Base-by-base conservation (phyloP, 2,888 invertebrate genomes). In the Odontomyia ornata region DNA sequence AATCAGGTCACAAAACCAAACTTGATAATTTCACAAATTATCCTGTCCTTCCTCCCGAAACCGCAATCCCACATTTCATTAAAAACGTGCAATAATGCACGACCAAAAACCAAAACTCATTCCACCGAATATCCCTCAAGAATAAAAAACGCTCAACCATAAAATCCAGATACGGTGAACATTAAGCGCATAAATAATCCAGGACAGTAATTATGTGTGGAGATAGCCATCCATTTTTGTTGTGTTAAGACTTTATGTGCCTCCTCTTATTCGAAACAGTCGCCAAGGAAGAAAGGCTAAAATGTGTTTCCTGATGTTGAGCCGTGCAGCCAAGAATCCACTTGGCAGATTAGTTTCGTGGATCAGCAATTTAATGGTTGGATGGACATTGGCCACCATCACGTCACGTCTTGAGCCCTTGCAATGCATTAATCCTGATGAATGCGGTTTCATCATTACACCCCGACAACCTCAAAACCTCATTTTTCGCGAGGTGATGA, bases 131-230 rank as follows among this genome's bases (percentile, higher is more conserved):
- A 5, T 36, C 36, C 36, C 36, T 36, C 5, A 36, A 3, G 9
- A 9, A 3, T 36, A 36, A 36, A 36, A 36, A 36, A 36, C 3
- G 36, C 9, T 3, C 57, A 75, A 62, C 60, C 57, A 36, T 72
- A 21, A 71, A 71, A 76, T 52, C 47, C 56, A 36, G 72, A 76
- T 77, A 75, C n/a, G 13, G 73, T 23, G 13, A 36, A 25, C 60
- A 73, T 36, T 56, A 28, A 72, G 71, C 64, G 64, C 76, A 72
- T 78, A 78, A 78, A 78, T 75, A 78, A 78, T 67, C 76, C 64
- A 76, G 60, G 76, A 56, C 76, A 72, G 78, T 72, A 78, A 78
- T 76, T 76, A 76, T 72, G 76, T 72, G 72, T 62, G 64, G 25
- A 46, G 47, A 47, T 69, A 69, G 46, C 15, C 23, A 46, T 46